phyloP scores from a whole-genome alignment of 2,797 vertebrate genomes.

The Neosalanx taihuensis region DNA sequence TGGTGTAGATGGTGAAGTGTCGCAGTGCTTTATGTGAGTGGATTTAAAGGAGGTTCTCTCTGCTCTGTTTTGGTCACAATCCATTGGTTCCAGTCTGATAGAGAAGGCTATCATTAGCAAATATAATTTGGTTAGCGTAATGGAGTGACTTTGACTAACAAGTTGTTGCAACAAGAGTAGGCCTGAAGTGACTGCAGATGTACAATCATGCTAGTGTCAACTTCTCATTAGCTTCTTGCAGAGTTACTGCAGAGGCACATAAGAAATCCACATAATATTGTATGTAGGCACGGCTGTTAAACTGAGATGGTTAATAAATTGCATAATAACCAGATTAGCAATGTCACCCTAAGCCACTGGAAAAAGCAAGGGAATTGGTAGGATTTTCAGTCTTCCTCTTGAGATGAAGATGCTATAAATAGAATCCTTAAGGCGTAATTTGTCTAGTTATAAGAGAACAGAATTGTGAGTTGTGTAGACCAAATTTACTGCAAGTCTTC shows the following conservation, averaged over 20 bases:
- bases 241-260: constrained; percentile 69
- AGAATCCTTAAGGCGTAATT: constrained; percentile 72
- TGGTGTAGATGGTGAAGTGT: neutral
- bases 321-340: constrained; percentile 79
- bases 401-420: constrained; percentile 77
- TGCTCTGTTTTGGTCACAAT: constrained; percentile 54
- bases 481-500: constrained; percentile 28
- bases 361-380: constrained; percentile 72
- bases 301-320: constrained; percentile 73
- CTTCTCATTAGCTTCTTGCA: constrained; percentile 71
- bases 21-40: constrained; percentile 29
- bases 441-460: constrained; percentile 68
- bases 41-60: constrained; percentile 34
- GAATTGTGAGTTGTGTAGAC: constrained; percentile 39
- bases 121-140: constrained; percentile 73
- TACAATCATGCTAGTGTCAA: constrained; percentile 52
- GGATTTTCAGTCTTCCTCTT: constrained; percentile 65
- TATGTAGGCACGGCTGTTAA: constrained; percentile 65
- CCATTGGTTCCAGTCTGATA: constrained; percentile 59
- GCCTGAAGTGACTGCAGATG: constrained; percentile 69
- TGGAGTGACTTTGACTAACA: constrained; percentile 73
- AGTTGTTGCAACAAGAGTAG: constrained; percentile 69
- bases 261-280: constrained; percentile 67
- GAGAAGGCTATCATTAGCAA: constrained; percentile 60
- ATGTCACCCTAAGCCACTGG: constrained; percentile 77